Percentiles rank a stretch among this genome's conserved stretches.
phyloP scores from a whole-genome alignment of 2,113 vertebrate species.

The Psammodynastes pulverulentus region DNA sequence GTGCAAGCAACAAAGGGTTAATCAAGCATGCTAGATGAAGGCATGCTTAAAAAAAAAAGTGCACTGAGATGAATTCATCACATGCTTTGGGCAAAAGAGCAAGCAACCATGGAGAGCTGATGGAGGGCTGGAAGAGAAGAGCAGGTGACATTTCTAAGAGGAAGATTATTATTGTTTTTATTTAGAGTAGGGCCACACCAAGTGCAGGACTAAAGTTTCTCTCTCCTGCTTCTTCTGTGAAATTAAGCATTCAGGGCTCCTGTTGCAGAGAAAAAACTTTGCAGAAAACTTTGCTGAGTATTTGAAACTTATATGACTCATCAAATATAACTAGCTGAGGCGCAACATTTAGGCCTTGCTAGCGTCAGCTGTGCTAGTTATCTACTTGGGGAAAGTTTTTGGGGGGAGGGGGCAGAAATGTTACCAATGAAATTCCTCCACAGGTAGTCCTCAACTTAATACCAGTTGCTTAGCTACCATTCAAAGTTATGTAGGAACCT shows the following conservation, averaged over 20 bases:
- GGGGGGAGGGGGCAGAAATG: background rate
- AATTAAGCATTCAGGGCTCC: no score
- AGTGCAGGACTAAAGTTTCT: background rate
- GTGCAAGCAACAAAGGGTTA: background rate
- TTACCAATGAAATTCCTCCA: background rate
- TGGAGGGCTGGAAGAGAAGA: background rate
- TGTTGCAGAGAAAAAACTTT: no score
- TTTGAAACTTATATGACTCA: background rate
- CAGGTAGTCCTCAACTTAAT: background rate
- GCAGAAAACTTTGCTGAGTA: background rate
- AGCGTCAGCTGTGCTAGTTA: background rate
- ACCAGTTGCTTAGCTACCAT: background rate
- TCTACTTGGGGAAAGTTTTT: background rate
- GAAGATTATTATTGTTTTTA: background rate
- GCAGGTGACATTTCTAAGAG: background rate
- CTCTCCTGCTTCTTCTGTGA: background rate
- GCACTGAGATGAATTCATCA: background rate
- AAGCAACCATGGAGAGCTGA: background rate
- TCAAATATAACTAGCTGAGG: background rate
- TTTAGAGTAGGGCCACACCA: background rate
- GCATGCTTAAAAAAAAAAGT: background rate
- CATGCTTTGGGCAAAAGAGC: background rate
- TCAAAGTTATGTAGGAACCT: background rate
- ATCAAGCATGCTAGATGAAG: background rate
- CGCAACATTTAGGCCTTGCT: background rate